Evolutionary conservation across 2,113 vertebrate species (phyloP).

Genomic region (Dromas ardeola): DNA sequence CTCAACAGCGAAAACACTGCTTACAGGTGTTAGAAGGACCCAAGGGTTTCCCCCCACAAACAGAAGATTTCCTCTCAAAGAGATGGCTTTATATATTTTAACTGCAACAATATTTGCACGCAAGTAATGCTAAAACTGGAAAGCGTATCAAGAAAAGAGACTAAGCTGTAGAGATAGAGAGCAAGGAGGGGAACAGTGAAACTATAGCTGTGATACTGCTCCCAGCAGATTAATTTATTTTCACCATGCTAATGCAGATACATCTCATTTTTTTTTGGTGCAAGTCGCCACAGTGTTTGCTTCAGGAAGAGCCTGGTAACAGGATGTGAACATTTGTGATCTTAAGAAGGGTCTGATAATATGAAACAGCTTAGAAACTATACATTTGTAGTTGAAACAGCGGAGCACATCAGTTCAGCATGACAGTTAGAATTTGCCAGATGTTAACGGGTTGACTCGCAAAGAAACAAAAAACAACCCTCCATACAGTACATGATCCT

Average conservation of each 20-base stretch:
- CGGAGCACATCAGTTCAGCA: background rate
- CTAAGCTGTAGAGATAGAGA: background rate
- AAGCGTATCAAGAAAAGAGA: background rate
- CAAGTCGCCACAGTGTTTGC: background rate
- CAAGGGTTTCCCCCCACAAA: fast-evolving
- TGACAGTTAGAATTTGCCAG: background rate
- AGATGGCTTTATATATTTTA: background rate
- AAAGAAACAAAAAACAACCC: background rate
- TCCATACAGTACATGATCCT: background rate
- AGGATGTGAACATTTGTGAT: background rate
- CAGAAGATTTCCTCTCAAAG: background rate
- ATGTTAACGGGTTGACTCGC: background rate
- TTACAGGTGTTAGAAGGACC: background rate
- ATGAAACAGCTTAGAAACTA: background rate
- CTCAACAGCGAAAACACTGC: background rate
- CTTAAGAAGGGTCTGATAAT: background rate
- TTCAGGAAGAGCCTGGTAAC: background rate
- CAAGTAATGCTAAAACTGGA: background rate
- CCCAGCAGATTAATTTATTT: background rate
- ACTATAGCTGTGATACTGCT: background rate
- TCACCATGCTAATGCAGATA: background rate
- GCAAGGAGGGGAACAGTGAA: background rate
- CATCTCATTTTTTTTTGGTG: background rate
- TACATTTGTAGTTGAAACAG: background rate
- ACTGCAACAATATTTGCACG: background rate